These are phyloP conservation scores for Penaeus chinensis DNA, from an alignment of 1,140 invertebrate species.

Conservation along the genomic window DNA sequence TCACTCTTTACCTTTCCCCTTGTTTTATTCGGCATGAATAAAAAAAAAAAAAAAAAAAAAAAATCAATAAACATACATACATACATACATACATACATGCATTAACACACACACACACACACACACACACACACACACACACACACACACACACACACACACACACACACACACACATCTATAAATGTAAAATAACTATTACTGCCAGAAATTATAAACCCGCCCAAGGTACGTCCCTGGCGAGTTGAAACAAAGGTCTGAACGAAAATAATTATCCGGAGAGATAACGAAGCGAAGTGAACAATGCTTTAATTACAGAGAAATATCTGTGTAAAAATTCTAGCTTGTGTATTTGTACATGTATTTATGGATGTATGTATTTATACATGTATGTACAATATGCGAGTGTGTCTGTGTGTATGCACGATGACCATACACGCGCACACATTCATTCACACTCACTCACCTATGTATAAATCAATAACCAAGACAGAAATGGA, in stretches of 20 bases:
- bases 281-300: background rate
- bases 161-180: background rate
- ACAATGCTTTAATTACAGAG: background rate
- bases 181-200: background rate
- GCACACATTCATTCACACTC: background rate
- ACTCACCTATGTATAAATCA: background rate
- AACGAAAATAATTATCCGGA: background rate
- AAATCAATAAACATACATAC: background rate
- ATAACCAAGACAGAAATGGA: background rate
- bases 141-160: background rate
- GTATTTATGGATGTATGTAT: too few species aligned
- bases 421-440: background rate
- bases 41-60: too few species aligned
- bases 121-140: conserved; percentile 6
- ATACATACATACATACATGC: background rate
- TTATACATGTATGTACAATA: too few species aligned
- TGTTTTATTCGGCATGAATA: too few species aligned
- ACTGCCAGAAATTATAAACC: background rate
- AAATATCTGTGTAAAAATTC: background rate
- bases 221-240: background rate
- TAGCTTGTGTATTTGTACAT: too few species aligned
- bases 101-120: background rate
- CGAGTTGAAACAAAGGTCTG: background rate
- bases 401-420: too few species aligned
- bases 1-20: too few species aligned